A percentile compares a stretch with the other conserved stretches of the same genome.
phyloP scores from a whole-genome alignment of 2,888 invertebrate genomes.

The Tineola bisselliella region DNA sequence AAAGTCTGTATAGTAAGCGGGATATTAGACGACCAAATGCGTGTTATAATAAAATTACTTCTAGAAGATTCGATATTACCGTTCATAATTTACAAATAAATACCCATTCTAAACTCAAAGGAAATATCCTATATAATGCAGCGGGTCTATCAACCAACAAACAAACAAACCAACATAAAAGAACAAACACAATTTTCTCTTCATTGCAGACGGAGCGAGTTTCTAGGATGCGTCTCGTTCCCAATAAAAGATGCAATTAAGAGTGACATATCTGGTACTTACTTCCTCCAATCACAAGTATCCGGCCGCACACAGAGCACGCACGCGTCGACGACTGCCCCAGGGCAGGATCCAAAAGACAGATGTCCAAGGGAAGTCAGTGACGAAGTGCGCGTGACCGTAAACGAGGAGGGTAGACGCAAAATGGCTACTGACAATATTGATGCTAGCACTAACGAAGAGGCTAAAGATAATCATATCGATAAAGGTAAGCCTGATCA shows the following conservation, averaged over 20 bases:
- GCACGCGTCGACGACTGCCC: conserved; percentile 27
- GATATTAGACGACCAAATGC: too few species aligned
- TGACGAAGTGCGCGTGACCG: conserved; percentile 33
- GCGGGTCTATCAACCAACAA: too few species aligned
- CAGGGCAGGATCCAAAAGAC: conserved; percentile 18
- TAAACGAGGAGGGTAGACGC: conserved; percentile 29
- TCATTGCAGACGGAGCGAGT: conserved; percentile 83
- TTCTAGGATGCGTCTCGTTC: conserved; percentile 94
- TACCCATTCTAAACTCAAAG: too few species aligned
- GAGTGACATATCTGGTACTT: conserved; percentile 75
- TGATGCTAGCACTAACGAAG: conserved; percentile 55
- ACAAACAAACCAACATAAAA: too few species aligned
- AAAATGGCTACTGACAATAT: conserved; percentile 64
- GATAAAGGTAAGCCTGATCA: conserved; percentile 62
- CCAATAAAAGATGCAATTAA: conserved; percentile 83
- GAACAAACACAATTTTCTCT: not conserved
- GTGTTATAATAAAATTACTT: too few species aligned
- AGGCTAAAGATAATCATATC: conserved; percentile 48
- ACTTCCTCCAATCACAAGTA: conserved; percentile 75
- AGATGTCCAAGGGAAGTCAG: conserved; percentile 25
- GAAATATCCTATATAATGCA: too few species aligned
- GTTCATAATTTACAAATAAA: too few species aligned
- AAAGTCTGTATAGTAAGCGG: too few species aligned
- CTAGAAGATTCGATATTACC: too few species aligned
- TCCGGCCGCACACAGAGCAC: conserved; percentile 32